Evolutionary conservation across 2,113 vertebrate species (phyloP), one percentile per base, ranked within the genome.

Genomic region (Channa maculata): DNA sequence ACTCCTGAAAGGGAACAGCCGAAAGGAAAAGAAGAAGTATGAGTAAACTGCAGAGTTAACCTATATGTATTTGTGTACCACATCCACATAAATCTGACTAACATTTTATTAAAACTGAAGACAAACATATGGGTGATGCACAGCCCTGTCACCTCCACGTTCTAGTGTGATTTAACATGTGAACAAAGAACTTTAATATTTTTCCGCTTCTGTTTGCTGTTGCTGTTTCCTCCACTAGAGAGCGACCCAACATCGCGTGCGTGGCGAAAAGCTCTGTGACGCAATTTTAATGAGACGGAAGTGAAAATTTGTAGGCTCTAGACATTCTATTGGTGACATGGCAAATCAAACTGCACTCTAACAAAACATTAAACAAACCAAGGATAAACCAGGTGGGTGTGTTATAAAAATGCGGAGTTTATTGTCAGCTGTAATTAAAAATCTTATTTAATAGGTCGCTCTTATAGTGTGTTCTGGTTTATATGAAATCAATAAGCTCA

Each of bases 211-310:
- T 45, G 33, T 78, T 24, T 24, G 24, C 24, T 24, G 24, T 69
- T 8, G 3, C 34, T 0, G 0, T 36, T 55, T 15, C 14, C 9
- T 65, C 84, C 84, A 72, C 80, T 45, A 81, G 86, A 82, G 53
- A 4, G 65, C 64, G 0, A 8, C 78, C 81, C 38, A 68, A 6
- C 3, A 3, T 6, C 33, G 12, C n/a, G 8, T 1, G 9, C 12
- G 5, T 2, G 8, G 6, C 2, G 6, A 0, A 8, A 2, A 5
- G 6, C 15, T 4, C 1, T 1, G 14, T 86, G 87, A 89, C 86
- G 87, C 65, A 6, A 43, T 36, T 36, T 12, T 33, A 15, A 34
- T 1, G 76, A 77, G 86, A 71, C 91, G 91, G 89, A 90, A 85
- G 70, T 69, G 11, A 6, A 6, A 2, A 51, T 12, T 84, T 88